Conservation (phyloP, 1,140 invertebrate genomes). For the Scaptomyza graminum region DNA sequence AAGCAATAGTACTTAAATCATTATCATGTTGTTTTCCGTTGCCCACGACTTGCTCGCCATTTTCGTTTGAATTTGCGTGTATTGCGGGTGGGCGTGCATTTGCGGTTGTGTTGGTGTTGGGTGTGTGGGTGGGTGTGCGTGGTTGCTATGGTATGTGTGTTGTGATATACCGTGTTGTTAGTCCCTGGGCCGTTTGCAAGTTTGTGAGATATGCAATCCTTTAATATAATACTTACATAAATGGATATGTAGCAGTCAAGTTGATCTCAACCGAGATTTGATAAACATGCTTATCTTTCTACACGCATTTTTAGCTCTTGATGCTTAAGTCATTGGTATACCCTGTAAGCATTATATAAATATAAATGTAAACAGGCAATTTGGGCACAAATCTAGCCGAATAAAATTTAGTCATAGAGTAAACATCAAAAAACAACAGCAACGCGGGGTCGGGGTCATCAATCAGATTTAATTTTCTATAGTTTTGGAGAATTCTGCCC, state of each 20-base stretch:
- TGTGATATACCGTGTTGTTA: too few relatives aligned
- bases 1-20: too few relatives aligned
- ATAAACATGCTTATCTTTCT: constrained; percentile 43
- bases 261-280: constrained; percentile 7
- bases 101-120: constrained; percentile 14
- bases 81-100: constrained; percentile 12
- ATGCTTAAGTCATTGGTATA: not conserved
- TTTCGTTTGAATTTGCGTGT: constrained; percentile 28
- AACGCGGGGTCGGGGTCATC: not conserved
- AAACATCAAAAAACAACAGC: too few relatives aligned
- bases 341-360: not conserved
- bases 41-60: constrained; percentile 44
- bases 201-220: constrained; percentile 30
- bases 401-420: too few relatives aligned
- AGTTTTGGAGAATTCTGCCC: not conserved
- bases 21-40: constrained; percentile 52
- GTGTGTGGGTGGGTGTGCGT: not conserved
- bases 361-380: too few relatives aligned
- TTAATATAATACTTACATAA: too few relatives aligned
- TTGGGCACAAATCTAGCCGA: too few relatives aligned
- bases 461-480: not conserved
- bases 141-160: too few relatives aligned
- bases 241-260: not conserved
- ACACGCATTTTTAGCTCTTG: constrained; percentile 6
- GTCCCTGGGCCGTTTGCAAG: too few relatives aligned